Evolutionary conservation across 2,888 invertebrate genomes (phyloP).

Genomic region (Limnephilus marmoratus): DNA sequence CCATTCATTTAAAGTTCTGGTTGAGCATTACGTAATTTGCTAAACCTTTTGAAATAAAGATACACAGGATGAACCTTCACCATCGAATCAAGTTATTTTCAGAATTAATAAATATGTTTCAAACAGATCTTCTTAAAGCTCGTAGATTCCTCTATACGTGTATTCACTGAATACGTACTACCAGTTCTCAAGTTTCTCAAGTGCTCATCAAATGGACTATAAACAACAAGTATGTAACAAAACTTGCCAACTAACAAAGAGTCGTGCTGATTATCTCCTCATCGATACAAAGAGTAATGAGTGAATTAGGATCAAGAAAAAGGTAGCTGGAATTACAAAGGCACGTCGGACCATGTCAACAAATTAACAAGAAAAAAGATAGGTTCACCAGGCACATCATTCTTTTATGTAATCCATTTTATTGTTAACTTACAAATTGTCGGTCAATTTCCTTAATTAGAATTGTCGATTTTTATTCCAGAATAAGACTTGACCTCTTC

Average conservation of each 20-base stretch:
- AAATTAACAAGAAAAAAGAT: too few species aligned
- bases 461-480: background rate
- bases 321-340: background rate
- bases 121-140: too few species aligned
- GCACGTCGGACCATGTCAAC: too few species aligned
- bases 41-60: background rate
- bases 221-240: background rate
- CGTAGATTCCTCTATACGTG: too few species aligned
- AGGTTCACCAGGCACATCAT: too few species aligned
- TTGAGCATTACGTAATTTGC: background rate
- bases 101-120: background rate
- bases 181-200: background rate
- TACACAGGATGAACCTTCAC: background rate
- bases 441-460: too few species aligned
- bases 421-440: background rate
- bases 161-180: background rate
- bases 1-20: background rate
- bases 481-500: background rate
- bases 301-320: background rate
- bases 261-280: background rate
- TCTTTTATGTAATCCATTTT: background rate
- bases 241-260: background rate
- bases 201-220: background rate
- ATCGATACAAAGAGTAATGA: background rate
- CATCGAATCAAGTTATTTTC: background rate